phyloP scores from a whole-genome alignment of 2,797 vertebrate genomes.

The Chelon labrosus region DNA sequence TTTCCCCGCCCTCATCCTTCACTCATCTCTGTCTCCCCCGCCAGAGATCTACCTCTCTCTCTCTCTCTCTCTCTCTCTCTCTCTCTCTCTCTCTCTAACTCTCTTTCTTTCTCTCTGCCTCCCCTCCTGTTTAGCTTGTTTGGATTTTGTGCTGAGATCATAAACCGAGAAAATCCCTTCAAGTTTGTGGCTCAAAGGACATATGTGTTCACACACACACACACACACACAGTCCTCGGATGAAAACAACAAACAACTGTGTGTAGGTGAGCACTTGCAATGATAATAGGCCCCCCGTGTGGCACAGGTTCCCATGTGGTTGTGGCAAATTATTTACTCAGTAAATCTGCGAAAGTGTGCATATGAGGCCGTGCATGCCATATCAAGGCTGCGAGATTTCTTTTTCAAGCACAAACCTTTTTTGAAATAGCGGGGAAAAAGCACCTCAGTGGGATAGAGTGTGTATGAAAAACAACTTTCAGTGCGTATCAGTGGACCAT shows the following conservation, averaged over 20 bases:
- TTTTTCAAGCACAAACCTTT: conserved; percentile 9
- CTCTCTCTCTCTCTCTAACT: not conserved
- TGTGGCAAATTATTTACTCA: conserved; percentile 49
- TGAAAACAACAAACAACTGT: conserved; percentile 49
- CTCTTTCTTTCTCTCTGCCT: conserved; percentile 4
- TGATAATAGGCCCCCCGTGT: conserved; percentile 42
- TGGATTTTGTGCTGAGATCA: conserved; percentile 65
- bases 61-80: not conserved
- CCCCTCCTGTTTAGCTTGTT: conserved; percentile 56
- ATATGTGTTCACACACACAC: not conserved
- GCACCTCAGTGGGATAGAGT: conserved; percentile 1
- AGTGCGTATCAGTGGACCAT: conserved; percentile 36
- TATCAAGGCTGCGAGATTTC: conserved; percentile 13
- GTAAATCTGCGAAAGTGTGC: conserved; percentile 35
- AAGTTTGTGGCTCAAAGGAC: conserved; percentile 51
- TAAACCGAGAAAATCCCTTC: conserved; percentile 63
- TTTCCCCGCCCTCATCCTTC: not conserved
- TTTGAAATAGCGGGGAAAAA: not conserved
- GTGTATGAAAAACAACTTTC: conserved; percentile 31
- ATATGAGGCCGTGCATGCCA: conserved; percentile 5
- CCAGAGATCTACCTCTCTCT: conserved; percentile 25
- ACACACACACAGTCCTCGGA: conserved; percentile 13
- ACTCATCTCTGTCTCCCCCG: conserved; percentile 39
- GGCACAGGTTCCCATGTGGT: conserved; percentile 26
- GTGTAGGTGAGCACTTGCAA: conserved; percentile 47